A percentile compares a stretch with the other conserved stretches of the same genome.
Conservation (phyloP, 2,888 invertebrate genomes). For the Andrena marginata region DNA sequence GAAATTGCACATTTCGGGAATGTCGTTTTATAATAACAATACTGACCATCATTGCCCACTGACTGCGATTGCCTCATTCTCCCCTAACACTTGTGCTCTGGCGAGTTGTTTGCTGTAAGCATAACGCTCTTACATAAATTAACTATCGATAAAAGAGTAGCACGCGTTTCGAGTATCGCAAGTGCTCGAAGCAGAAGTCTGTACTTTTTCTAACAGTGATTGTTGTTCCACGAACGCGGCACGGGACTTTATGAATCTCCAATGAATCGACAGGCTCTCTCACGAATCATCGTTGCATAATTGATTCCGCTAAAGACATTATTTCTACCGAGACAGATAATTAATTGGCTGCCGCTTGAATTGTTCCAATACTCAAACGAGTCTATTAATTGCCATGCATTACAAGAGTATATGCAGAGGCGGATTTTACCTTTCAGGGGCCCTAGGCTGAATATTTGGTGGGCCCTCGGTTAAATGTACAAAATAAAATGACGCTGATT, state of each 20-base stretch:
- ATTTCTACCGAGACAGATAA: background rate
- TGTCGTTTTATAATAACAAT: too few species aligned
- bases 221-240: background rate
- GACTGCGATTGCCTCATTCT: too few species aligned
- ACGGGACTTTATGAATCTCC: background rate
- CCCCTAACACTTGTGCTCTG: background rate
- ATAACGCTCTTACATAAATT: slow-evolving; percentile 30
- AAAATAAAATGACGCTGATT: too few species aligned
- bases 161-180: background rate
- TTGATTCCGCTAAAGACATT: background rate
- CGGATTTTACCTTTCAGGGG: too few species aligned
- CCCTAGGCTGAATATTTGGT: too few species aligned
- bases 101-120: background rate
- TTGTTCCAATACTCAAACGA: too few species aligned
- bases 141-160: background rate
- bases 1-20: too few species aligned
- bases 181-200: background rate
- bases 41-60: too few species aligned
- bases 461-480: too few species aligned
- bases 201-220: background rate
- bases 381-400: too few species aligned
- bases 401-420: too few species aligned
- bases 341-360: background rate
- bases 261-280: background rate
- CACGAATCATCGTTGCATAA: background rate